Percentiles rank a stretch among this genome's conserved stretches.
Evolutionary conservation across 2,888 invertebrate genomes (phyloP).

Genomic region (Heliconius ismenius): DNA sequence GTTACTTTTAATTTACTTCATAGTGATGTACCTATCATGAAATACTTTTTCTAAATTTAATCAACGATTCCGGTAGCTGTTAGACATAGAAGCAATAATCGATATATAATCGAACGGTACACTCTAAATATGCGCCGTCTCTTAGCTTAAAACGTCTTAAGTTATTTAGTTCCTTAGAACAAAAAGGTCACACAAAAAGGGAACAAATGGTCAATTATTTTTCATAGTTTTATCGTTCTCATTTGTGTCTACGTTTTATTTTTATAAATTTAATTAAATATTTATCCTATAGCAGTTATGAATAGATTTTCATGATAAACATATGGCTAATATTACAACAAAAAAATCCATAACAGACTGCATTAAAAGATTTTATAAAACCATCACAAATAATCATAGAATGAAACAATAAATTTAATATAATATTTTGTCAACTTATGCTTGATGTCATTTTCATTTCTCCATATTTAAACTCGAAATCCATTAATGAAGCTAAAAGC

Average conservation of each 20-base stretch:
- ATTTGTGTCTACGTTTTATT: background rate
- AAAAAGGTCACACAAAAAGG: too few relatives aligned
- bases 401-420: background rate
- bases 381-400: background rate
- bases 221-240: background rate
- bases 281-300: too few relatives aligned
- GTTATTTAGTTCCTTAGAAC: slow-evolving; percentile 15
- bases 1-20: slow-evolving; percentile 7
- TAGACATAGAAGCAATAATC: slow-evolving; percentile 18
- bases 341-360: background rate
- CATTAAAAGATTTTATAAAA: background rate
- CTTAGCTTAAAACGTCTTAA: slow-evolving; percentile 18
- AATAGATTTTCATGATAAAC: too few relatives aligned
- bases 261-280: background rate
- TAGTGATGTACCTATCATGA: slow-evolving; percentile 6
- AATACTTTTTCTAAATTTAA: slow-evolving; percentile 13
- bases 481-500: slow-evolving; percentile 68
- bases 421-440: slow-evolving; percentile 23
- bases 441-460: slow-evolving; percentile 32
- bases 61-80: slow-evolving; percentile 26
- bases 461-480: slow-evolving; percentile 52
- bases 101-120: slow-evolving; percentile 14
- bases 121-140: slow-evolving; percentile 15
- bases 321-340: too few relatives aligned
- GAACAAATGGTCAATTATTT: slow-evolving; percentile 7